Conservation (phyloP, 2,888 invertebrate species). For the Drosophila mulleri region DNA sequence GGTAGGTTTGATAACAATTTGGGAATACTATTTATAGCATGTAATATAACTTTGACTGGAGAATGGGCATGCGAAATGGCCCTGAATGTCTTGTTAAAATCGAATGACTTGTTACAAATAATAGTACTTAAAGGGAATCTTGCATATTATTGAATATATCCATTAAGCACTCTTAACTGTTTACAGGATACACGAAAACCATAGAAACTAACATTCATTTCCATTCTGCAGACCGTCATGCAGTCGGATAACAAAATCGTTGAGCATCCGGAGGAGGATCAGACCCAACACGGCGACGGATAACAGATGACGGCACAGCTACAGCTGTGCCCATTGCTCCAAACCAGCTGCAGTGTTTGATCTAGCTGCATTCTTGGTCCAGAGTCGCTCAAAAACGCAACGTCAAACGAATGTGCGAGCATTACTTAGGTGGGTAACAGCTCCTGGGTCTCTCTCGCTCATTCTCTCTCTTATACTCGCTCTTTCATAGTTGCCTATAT, state of each 20-base stretch:
- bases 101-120: no score
- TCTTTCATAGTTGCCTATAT: conserved; percentile 8
- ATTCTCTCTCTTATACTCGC: background rate
- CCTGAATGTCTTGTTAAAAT: no score
- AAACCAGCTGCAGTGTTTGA: conserved; percentile 23
- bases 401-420: background rate
- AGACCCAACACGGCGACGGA: conserved; percentile 80
- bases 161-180: background rate
- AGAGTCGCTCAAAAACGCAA: background rate
- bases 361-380: background rate
- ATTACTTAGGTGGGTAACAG: conserved; percentile 8
- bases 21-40: background rate
- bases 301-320: conserved; percentile 40
- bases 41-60: background rate
- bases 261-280: conserved; percentile 71
- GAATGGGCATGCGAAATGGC: no score
- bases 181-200: background rate
- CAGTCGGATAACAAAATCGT: conserved; percentile 37
- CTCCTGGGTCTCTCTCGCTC: background rate
- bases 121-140: background rate
- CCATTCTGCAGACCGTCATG: conserved; percentile 11
- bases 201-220: background rate
- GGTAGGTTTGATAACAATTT: conserved; percentile 31
- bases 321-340: conserved; percentile 34
- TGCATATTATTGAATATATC: background rate